Percentiles rank a stretch among this genome's conserved stretches.
Conservation (phyloP, 2,113 vertebrate species). For the Oreochromis tanganicae region DNA sequence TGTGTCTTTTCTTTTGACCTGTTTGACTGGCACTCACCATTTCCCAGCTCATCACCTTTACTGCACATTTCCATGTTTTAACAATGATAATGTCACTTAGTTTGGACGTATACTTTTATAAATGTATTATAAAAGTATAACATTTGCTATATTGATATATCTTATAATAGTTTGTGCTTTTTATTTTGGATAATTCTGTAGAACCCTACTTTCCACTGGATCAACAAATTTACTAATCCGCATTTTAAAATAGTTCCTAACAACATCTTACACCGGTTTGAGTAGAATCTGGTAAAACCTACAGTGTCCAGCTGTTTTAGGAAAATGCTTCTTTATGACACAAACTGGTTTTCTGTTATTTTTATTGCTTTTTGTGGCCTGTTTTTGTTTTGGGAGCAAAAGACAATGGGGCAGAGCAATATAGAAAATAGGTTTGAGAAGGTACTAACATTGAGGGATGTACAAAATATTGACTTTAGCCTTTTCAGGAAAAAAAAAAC, state of each 20-base stretch:
- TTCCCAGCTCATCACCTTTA: not conserved
- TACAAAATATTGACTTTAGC: not conserved
- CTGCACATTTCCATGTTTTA: not conserved
- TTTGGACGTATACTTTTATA: not conserved
- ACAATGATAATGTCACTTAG: fast-evolving
- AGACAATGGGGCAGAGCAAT: not conserved
- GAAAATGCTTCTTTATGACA: not conserved
- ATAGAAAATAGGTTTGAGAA: not conserved
- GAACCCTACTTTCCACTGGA: not conserved
- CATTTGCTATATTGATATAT: not conserved
- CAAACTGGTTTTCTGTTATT: not conserved
- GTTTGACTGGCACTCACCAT: not conserved
- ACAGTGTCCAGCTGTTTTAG: not conserved
- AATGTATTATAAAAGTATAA: not conserved
- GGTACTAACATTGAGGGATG: not conserved
- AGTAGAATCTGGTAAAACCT: not conserved
- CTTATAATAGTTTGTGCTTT: not conserved
- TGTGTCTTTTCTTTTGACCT: constrained; percentile 3
- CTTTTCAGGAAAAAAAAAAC: not conserved
- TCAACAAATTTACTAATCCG: not conserved
- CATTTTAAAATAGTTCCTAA: not conserved
- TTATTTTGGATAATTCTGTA: not conserved
- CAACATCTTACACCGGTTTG: not conserved
- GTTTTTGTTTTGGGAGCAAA: not conserved
- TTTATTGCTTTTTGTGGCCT: not conserved